Evolutionary conservation across 2,113 vertebrate genomes (phyloP).

Genomic region (Gasterosteus aculeatus): DNA sequence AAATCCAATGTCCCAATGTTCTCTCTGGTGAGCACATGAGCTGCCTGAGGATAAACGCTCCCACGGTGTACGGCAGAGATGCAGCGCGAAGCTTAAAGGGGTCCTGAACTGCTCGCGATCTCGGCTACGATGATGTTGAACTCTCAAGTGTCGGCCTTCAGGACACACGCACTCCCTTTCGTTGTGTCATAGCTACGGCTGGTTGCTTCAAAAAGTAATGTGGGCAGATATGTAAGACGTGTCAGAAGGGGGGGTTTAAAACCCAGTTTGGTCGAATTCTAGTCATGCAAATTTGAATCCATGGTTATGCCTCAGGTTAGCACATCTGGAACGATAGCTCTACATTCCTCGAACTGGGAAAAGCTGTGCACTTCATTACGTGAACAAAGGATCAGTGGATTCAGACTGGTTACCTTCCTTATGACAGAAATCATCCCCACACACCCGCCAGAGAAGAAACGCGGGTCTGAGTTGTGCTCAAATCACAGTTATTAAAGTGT

Average conservation of each 20-base stretch:
- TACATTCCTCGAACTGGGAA: no score
- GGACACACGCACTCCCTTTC: background rate
- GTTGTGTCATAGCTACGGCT: background rate
- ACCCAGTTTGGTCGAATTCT: no score
- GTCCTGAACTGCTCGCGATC: background rate
- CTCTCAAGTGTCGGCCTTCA: background rate
- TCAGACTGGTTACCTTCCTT: background rate
- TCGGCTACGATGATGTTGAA: background rate
- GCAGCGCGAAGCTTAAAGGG: background rate
- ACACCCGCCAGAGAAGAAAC: background rate
- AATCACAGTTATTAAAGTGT: background rate
- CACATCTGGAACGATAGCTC: background rate
- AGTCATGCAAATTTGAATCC: background rate
- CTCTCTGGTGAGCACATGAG: slow-evolving; percentile 2
- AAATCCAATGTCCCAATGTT: background rate
- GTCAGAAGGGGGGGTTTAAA: no score
- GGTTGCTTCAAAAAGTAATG: background rate
- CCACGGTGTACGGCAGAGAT: background rate
- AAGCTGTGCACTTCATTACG: background rate
- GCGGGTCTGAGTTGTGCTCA: background rate
- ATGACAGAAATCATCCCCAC: background rate
- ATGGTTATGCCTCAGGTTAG: background rate
- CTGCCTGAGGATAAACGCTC: background rate
- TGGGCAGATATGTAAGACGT: background rate
- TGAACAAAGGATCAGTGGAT: background rate